These are phyloP conservation scores for Cnemophilus loriae DNA, from an alignment of 2,113 vertebrate species.

Conservation along the genomic window DNA sequence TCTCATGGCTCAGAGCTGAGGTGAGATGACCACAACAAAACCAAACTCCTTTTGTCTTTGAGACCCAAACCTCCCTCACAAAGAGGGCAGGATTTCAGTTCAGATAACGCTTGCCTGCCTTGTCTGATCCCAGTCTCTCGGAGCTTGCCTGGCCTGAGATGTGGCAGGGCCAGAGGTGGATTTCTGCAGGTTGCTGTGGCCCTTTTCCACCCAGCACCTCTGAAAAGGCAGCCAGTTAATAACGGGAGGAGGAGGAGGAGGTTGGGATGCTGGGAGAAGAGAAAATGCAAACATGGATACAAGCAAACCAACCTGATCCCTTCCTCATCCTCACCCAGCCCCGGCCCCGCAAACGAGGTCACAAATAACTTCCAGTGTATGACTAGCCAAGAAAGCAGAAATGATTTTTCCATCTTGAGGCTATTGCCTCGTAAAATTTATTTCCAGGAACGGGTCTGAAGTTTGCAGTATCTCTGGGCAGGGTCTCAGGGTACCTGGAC, in stretches of 20 bases:
- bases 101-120: background rate
- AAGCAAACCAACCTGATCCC: background rate
- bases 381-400: background rate
- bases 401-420: background rate
- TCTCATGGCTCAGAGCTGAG: rapidly evolving
- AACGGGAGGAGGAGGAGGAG: background rate
- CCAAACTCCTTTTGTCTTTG: background rate
- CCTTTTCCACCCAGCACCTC: background rate
- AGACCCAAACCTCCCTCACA: background rate
- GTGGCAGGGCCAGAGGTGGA: background rate
- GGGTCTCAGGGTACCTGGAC: background rate
- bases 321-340: background rate
- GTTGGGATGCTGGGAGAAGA: background rate
- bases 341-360: background rate
- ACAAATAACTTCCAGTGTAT: background rate
- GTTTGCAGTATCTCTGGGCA: background rate
- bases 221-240: background rate
- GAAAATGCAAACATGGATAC: background rate
- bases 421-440: background rate
- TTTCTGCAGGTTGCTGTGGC: background rate
- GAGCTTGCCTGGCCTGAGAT: background rate
- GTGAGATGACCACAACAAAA: background rate
- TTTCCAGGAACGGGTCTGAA: background rate
- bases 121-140: background rate
- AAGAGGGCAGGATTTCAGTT: background rate